These are phyloP conservation scores for Chionis minor DNA, from an alignment of 2,113 vertebrate genomes.

Conservation along the genomic window DNA sequence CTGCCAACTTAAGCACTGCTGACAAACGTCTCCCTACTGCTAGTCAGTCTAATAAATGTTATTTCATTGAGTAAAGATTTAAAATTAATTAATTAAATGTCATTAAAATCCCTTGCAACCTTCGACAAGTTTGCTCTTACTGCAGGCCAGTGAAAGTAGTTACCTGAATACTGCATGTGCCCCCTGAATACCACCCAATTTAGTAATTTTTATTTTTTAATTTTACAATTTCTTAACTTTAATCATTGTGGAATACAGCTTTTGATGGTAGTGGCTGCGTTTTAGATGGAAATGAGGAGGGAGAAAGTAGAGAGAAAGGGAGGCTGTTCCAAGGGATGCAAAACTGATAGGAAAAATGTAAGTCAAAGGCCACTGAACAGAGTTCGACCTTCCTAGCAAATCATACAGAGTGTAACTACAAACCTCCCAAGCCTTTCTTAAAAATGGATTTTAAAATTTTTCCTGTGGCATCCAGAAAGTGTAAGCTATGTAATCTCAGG, in stretches of 20 bases:
- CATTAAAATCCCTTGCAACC: conserved; percentile 61
- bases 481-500: not conserved
- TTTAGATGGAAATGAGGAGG: not conserved
- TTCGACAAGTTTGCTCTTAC: conserved; percentile 29
- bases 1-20: conserved; percentile 58
- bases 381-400: not conserved
- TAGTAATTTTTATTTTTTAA: not conserved
- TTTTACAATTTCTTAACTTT: not conserved
- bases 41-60: conserved; percentile 49
- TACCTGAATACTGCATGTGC: not conserved
- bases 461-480: not conserved
- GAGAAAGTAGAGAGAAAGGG: not conserved
- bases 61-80: conserved; percentile 58
- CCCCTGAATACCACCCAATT: not conserved
- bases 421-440: not conserved
- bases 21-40: conserved; percentile 26
- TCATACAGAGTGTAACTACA: not conserved
- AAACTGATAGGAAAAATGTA: not conserved
- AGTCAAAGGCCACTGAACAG: not conserved
- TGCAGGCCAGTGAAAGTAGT: not conserved
- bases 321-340: not conserved
- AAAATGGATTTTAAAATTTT: not conserved
- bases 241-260: not conserved
- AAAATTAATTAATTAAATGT: conserved; percentile 63
- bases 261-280: not conserved